These are phyloP conservation scores for Onthophagus sagittarius DNA, from an alignment of 2,888 invertebrate genomes.

Conservation along the genomic window DNA sequence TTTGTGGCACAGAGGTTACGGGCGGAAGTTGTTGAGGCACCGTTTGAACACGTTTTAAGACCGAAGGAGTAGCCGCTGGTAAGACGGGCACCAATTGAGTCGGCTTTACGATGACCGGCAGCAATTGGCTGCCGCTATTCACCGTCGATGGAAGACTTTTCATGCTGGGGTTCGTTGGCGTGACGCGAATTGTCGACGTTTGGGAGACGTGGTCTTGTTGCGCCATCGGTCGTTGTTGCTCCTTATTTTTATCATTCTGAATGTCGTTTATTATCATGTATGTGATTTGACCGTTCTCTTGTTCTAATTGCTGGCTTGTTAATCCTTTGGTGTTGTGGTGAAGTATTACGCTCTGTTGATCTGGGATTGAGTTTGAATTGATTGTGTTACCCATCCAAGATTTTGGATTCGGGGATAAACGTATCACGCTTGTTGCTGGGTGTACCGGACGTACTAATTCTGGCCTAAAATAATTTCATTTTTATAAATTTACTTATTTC, in stretches of 20 bases:
- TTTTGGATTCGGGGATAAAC: slow-evolving; percentile 73
- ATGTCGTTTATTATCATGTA: slow-evolving; percentile 62
- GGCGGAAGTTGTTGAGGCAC: slow-evolving; percentile 35
- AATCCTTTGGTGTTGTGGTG: slow-evolving; percentile 43
- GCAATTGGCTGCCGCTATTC: slow-evolving; percentile 36
- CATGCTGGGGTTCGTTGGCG: slow-evolving; percentile 31
- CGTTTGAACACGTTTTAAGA: slow-evolving; percentile 38
- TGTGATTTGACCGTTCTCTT: slow-evolving; percentile 24
- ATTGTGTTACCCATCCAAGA: slow-evolving; percentile 36
- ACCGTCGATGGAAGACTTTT: slow-evolving; percentile 37
- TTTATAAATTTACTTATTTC: not conserved
- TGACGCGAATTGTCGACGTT: slow-evolving; percentile 37
- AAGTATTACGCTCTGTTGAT: slow-evolving; percentile 47
- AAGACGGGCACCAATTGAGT: slow-evolving; percentile 74
- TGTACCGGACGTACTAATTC: slow-evolving; percentile 65
- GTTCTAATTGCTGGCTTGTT: slow-evolving; percentile 33
- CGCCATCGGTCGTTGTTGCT: slow-evolving; percentile 28
- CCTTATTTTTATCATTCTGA: slow-evolving; percentile 46
- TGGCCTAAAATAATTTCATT: no score
- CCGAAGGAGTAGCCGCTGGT: slow-evolving; percentile 51
- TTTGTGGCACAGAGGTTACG: slow-evolving; percentile 29
- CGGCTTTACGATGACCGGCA: slow-evolving; percentile 71
- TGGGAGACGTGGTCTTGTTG: slow-evolving; percentile 43
- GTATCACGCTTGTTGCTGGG: slow-evolving; percentile 74
- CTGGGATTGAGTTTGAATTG: slow-evolving; percentile 36